Base-by-base conservation (phyloP, 2,888 invertebrate species). In the Embidobia sp. region DNA sequence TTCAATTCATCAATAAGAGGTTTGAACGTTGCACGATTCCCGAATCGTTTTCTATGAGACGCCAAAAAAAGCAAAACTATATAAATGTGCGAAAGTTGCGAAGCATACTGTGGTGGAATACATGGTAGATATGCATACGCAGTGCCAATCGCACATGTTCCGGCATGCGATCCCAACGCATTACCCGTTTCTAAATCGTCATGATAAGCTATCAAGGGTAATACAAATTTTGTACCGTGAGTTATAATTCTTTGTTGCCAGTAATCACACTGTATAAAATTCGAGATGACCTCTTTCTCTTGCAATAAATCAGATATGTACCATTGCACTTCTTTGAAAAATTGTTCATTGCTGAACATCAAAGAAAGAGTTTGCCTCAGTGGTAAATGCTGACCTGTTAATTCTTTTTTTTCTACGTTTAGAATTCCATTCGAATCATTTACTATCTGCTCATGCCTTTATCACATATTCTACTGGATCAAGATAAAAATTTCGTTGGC, bases 381-480 rank as follows among this genome's bases (percentile, higher is more conserved):
- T n/a, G 63, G 19, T 10, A 63, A n/a, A 29, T 35, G 40, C 16
- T 37, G 37, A 2, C n/a, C 67, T 29, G 40, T 57, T 11, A 19
- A 35, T 11, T 15, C 8, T 31, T 40, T 26, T 4, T 19, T 35
- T 19, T 4, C 15, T 18, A 69, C 15, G 7, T 18, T 40, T 3
- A 57, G 48, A 48, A 13, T 33, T 3, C 26, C 19, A 35, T 53
- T 19, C 13, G 8, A 10, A 22, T 22, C 27, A 3, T 29, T 26
- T 4, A 31, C 5, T 5, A 33, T 13, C 4, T 29, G 31, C 42
- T 40, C 16, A 27, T 64, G n/a, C 6, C 63, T n/a, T 64, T 29
- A 64, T 35, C 19, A 31, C 27, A 64, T 73, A 73, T 15, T 64
- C 42, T 1, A 26, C 11, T 15, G 64, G 73, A n/a, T 57, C 13